Conservation (phyloP, 2,888 invertebrate species). For the Icerya purchasi region DNA sequence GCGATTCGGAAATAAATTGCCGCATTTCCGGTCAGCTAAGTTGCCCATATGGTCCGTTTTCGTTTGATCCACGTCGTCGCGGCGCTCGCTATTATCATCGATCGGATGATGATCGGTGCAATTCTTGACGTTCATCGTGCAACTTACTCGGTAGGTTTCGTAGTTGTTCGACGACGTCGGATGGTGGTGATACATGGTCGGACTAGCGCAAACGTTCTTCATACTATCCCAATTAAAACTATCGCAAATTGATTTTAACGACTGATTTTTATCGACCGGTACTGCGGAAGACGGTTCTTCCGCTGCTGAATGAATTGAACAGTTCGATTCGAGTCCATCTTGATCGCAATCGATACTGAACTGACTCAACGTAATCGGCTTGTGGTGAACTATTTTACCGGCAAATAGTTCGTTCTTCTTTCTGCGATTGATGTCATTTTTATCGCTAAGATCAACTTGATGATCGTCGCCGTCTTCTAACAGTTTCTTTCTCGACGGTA, state of each 20-base stretch:
- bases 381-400: slow-evolving; percentile 8
- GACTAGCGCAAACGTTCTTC: neutral
- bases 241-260: neutral
- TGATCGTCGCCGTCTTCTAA: neutral
- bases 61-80: neutral
- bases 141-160: too few species aligned
- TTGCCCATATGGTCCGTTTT: neutral
- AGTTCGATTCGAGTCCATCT: neutral
- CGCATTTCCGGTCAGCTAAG: neutral
- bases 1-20: too few species aligned
- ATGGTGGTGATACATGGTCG: neutral
- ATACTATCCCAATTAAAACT: neutral
- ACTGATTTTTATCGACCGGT: neutral
- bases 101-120: too few species aligned
- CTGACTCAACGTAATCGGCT: slow-evolving; percentile 10
- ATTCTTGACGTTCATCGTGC: too few species aligned
- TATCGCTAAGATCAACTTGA: too few species aligned
- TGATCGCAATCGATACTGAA: slow-evolving; percentile 1
- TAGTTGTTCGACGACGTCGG: neutral
- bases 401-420: neutral
- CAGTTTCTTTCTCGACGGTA: slow-evolving; percentile 29
- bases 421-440: neutral
- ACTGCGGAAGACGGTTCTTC: neutral
- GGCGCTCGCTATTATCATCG: neutral
- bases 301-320: neutral